Conservation (phyloP, 1,140 invertebrate species). For the Brachionus manjavacas region DNA sequence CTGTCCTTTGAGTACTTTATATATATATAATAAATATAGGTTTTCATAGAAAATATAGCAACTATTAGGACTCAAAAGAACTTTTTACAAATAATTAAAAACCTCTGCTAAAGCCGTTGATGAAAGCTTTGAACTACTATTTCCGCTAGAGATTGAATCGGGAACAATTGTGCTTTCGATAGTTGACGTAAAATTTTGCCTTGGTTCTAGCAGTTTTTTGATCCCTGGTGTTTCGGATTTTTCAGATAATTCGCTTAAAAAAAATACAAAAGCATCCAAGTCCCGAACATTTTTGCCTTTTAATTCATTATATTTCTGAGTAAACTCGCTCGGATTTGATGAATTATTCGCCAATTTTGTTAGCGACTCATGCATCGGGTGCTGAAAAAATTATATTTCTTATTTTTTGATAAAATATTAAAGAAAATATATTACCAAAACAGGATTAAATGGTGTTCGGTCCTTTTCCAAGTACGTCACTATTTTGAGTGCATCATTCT, state of each 20-base stretch:
- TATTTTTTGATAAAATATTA: neutral
- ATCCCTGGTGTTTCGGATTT: neutral
- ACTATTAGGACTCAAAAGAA: neutral
- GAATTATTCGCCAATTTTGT: constrained; percentile 15
- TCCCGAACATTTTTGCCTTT: constrained; percentile 30
- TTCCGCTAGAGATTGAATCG: constrained; percentile 11
- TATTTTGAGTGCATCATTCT: neutral
- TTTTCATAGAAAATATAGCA: too few relatives aligned
- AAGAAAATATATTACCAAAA: neutral
- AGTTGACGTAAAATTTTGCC: neutral
- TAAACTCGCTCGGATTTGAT: constrained; percentile 16
- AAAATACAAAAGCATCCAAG: constrained; percentile 31
- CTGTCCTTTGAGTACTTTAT: too few relatives aligned
- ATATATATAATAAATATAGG: too few relatives aligned
- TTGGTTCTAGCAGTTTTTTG: neutral
- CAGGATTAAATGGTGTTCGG: neutral
- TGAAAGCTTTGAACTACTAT: constrained; percentile 9
- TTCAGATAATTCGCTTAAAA: constrained; percentile 12
- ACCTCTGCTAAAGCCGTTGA: constrained; percentile 24
- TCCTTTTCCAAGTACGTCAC: constrained; percentile 20
- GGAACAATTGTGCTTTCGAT: neutral
- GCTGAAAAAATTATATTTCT: neutral
- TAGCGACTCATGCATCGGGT: neutral
- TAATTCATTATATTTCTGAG: constrained; percentile 26
- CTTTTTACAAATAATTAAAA: neutral